Evolutionary conservation across 2,113 vertebrate species (phyloP).

Genomic region (Maccullochella peelii): DNA sequence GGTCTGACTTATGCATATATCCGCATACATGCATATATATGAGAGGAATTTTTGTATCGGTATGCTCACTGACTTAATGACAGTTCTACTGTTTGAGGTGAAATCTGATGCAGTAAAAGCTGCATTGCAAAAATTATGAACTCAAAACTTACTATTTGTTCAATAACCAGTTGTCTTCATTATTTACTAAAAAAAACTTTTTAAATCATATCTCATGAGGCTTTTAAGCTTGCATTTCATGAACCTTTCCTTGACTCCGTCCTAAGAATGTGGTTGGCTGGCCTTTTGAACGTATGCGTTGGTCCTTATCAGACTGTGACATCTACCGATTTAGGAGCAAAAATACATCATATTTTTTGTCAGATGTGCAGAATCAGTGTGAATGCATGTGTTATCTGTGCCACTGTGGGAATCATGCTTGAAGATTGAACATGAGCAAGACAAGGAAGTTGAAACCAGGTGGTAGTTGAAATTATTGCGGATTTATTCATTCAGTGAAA

Average conservation of each 20-base stretch:
- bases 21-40: constrained; percentile 77
- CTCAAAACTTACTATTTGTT: background rate
- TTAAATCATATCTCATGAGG: background rate
- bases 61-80: constrained; percentile 38
- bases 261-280: background rate
- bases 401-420: background rate
- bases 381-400: background rate
- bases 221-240: background rate
- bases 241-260: background rate
- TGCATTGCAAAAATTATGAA: background rate
- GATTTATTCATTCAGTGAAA: constrained; percentile 22
- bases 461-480: constrained; percentile 3
- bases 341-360: background rate
- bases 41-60: constrained; percentile 54
- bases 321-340: background rate
- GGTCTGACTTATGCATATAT: constrained; percentile 74
- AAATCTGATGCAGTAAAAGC: background rate
- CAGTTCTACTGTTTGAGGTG: background rate
- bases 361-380: background rate
- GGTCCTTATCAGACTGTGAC: constrained; percentile 28
- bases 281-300: background rate
- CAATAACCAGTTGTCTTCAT: background rate
- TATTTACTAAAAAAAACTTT: background rate
- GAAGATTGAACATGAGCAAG: background rate
- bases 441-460: constrained; percentile 19